A percentile compares a stretch with the other conserved stretches of the same genome.
Conservation (phyloP, 2,888 invertebrate species). For the Himalopsyche anomala region DNA sequence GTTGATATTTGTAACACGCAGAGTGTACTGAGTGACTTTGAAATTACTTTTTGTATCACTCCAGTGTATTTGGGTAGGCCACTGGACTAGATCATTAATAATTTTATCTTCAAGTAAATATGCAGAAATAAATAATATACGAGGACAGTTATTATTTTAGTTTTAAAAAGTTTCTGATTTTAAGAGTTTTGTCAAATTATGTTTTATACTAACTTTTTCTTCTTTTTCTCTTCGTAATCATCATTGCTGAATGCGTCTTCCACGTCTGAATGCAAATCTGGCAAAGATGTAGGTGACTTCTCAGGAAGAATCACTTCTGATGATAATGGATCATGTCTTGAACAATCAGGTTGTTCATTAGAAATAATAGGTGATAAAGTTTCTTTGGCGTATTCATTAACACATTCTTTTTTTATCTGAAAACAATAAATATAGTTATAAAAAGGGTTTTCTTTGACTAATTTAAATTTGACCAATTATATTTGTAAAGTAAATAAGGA, state of each 20-base stretch:
- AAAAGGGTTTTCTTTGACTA: neutral
- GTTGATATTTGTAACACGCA: too few species aligned
- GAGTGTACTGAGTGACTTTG: too few species aligned
- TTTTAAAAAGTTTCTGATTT: too few species aligned
- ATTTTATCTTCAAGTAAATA: too few species aligned
- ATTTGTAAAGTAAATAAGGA: slow-evolving; percentile 27
- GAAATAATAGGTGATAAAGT: slow-evolving; percentile 68
- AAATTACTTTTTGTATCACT: too few species aligned
- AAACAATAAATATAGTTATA: slow-evolving; percentile 7
- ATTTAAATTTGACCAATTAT: neutral
- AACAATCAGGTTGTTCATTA: slow-evolving; percentile 65
- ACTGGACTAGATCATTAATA: neutral
- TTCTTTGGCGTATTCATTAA: slow-evolving; percentile 67
- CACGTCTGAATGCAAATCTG: slow-evolving; percentile 65
- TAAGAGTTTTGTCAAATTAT: too few species aligned
- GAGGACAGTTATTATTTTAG: too few species aligned
- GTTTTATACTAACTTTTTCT: slow-evolving; percentile 54
- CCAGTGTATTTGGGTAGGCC: neutral
- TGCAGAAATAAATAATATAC: too few species aligned
- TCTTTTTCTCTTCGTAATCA: slow-evolving; percentile 58
- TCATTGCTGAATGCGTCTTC: slow-evolving; percentile 65
- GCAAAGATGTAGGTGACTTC: slow-evolving; percentile 61
- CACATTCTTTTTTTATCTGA: slow-evolving; percentile 67
- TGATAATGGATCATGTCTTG: slow-evolving; percentile 53
- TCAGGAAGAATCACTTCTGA: slow-evolving; percentile 37